Base-by-base conservation (phyloP, 2,888 invertebrate species). In the Candidula unifasciata region DNA sequence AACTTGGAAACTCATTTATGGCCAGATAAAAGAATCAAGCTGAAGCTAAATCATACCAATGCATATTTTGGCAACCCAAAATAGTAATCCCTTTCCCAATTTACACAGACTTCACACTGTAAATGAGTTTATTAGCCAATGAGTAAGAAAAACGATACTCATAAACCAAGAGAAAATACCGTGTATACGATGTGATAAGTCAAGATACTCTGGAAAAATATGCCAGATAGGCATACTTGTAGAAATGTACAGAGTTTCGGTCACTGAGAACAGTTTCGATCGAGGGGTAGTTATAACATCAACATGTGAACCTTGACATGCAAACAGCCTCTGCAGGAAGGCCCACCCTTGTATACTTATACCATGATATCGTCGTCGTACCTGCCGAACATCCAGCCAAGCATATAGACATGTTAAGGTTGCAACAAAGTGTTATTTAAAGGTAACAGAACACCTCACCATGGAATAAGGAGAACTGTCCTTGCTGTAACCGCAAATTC, bases 391-490 rank as follows among this genome's bases (percentile, higher is more conserved):
- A 18, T 44, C 52, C n/a, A 69, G 64, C 44, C 37, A 78, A 64
- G 35, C 35, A 78, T 21, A 54, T 79, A 66, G 66, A 35, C 66
- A 44, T 16, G 79, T 24, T 57, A 66, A 33, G 27, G 35, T 54
- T 69, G 44, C 57, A 76, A 35, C 64, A 52, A n/a, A 57, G 77
- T 78, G n/a, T 57, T 44, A 44, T 44, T 44, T 44, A 33, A 33
- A 33, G 52, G 24, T n/a, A 54, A 78, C 52, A 83, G 52, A 82
- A 68, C 30, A 82, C 77, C 66, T 82, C 82, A 82, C 77, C 77
- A 77, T 54, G n/a, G 60, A 10, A 60, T 64, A 30, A n/a, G 60
- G 57, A 81, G 57, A 69, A 54, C 27, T 78, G 69, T 66, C 64
- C 71, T 80, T 69, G 30, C 54, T 52, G 44, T 73, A 24, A 18